These are phyloP conservation scores for Piscicola geometra DNA, from an alignment of 2,888 invertebrate genomes.

Conservation along the genomic window DNA sequence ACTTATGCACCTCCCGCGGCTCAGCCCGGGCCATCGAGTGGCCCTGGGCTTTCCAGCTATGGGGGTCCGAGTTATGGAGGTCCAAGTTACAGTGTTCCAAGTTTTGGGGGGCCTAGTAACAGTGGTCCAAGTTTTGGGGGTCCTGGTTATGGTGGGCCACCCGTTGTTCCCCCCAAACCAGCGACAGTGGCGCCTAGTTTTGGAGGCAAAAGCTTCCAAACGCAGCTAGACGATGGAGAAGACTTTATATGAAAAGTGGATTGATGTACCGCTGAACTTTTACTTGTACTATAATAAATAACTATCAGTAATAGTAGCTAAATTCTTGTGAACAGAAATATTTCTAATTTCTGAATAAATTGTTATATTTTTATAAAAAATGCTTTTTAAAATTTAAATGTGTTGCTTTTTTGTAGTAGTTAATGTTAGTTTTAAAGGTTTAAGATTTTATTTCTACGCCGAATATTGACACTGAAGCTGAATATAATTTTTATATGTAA, in stretches of 20 bases:
- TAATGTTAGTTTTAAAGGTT: too few species aligned
- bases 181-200: background rate
- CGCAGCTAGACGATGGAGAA: conserved; percentile 21
- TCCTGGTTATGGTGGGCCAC: background rate
- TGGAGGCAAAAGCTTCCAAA: conserved; percentile 27
- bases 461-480: too few species aligned
- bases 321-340: background rate
- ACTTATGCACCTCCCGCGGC: background rate
- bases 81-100: background rate
- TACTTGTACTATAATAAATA: background rate
- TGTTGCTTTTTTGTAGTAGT: too few species aligned
- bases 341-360: background rate
- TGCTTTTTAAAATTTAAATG: too few species aligned
- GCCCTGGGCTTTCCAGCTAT: background rate
- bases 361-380: too few species aligned
- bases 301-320: background rate
- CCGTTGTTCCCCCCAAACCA: background rate
- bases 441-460: too few species aligned
- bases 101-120: background rate
- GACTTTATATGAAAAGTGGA: conserved; percentile 33
- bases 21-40: background rate
- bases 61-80: background rate
- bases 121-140: background rate
- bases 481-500: too few species aligned
- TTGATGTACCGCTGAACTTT: too few species aligned